These are phyloP conservation scores for Pseudomyrmex cubaensis DNA, from an alignment of 1,140 invertebrate species.

Conservation along the genomic window DNA sequence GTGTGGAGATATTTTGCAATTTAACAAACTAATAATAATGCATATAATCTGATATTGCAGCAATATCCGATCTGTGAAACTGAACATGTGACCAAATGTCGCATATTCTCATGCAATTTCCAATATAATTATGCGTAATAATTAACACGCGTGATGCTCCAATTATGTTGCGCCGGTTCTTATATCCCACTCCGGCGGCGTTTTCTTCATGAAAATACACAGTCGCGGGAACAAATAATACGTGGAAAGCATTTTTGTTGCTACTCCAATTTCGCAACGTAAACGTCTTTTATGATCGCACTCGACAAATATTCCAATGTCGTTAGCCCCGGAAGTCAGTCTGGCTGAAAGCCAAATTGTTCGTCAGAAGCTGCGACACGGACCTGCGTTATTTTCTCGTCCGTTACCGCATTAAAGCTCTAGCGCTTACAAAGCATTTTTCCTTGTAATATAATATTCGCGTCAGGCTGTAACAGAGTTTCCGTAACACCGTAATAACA, in stretches of 20 bases:
- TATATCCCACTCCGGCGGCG: not conserved
- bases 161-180: not conserved
- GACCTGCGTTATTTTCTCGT: conserved; percentile 35
- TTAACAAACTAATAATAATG: conserved; percentile 52
- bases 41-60: conserved; percentile 15
- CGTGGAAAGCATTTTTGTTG: not conserved
- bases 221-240: not conserved
- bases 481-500: not conserved
- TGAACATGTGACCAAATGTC: conserved; percentile 7
- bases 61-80: not conserved
- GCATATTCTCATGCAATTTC: not conserved
- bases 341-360: conserved; percentile 64
- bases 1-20: conserved; percentile 30
- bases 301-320: conserved; percentile 69
- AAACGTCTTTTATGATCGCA: conserved; percentile 42
- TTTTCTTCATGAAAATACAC: not conserved
- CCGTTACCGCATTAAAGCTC: conserved; percentile 13
- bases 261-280: not conserved
- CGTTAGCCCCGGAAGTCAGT: conserved; percentile 60
- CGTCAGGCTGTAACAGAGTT: conserved; percentile 2
- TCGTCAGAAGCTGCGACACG: conserved; percentile 47
- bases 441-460: conserved; percentile 35
- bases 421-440: conserved; percentile 55
- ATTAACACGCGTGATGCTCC: not conserved
- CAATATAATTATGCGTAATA: not conserved